Conservation (phyloP, 2,113 vertebrate species). For the Megaleporinus macrocephalus region DNA sequence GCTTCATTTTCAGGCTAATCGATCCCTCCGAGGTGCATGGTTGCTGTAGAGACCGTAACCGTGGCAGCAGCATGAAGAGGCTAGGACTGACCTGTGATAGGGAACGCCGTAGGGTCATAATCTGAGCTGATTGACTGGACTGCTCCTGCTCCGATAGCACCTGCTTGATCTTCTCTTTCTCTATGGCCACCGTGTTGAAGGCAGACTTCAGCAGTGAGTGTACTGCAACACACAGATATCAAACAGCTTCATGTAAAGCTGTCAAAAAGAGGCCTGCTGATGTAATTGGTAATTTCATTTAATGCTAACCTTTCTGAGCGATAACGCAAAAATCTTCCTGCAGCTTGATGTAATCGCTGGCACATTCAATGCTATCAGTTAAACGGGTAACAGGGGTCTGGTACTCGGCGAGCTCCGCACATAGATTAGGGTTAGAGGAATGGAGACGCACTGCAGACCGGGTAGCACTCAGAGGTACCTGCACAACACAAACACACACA, state of each 20-base stretch:
- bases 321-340: slow-evolving; percentile 97
- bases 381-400: slow-evolving; percentile 86
- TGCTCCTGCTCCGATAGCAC: slow-evolving; percentile 93
- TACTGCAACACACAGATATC: slow-evolving; percentile 74
- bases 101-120: slow-evolving; percentile 91
- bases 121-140: slow-evolving; percentile 85
- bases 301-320: slow-evolving; percentile 93
- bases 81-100: slow-evolving; percentile 89
- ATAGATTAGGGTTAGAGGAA: slow-evolving; percentile 98
- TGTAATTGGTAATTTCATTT: slow-evolving; percentile 9
- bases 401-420: slow-evolving; percentile 90
- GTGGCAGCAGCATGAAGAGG: slow-evolving; percentile 28
- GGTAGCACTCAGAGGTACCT: slow-evolving; percentile 94
- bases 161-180: slow-evolving; percentile 98
- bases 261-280: no score
- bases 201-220: slow-evolving; percentile 97
- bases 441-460: slow-evolving; percentile 93
- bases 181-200: slow-evolving; percentile 98
- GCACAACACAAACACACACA: slow-evolving; percentile 41
- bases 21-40: background rate
- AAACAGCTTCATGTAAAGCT: background rate
- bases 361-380: slow-evolving; percentile 85
- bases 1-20: background rate
- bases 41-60: background rate
- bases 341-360: slow-evolving; percentile 94